Conservation (phyloP, 2,888 invertebrate species). For the Caradrina kadenii region DNA sequence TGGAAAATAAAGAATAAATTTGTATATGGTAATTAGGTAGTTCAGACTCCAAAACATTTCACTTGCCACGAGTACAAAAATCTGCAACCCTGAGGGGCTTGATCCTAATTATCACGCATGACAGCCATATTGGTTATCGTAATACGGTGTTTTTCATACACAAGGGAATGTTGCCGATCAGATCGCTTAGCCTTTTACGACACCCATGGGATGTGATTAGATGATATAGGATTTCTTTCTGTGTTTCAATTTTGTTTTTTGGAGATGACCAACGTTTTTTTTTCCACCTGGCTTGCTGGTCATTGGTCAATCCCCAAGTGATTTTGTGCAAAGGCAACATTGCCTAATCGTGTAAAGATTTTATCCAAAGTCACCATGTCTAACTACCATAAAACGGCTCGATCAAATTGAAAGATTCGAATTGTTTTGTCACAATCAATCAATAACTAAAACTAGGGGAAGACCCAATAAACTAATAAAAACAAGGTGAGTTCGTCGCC, state of each 20-base stretch:
- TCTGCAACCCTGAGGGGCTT: background rate
- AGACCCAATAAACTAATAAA: slow-evolving; percentile 43
- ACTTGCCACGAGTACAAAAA: background rate
- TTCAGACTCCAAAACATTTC: background rate
- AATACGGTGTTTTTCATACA: slow-evolving; percentile 23
- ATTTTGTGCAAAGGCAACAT: background rate
- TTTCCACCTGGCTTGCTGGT: background rate
- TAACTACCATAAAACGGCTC: background rate
- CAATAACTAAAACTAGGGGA: slow-evolving; percentile 33
- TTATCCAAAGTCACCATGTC: background rate
- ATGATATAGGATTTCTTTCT: slow-evolving; percentile 21
- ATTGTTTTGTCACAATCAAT: slow-evolving; percentile 7
- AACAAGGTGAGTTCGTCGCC: slow-evolving; percentile 48
- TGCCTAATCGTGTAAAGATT: background rate
- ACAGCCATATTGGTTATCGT: slow-evolving; percentile 6
- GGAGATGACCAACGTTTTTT: background rate
- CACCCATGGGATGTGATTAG: slow-evolving; percentile 47
- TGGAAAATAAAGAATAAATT: no score
- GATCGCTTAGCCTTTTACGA: slow-evolving; percentile 47
- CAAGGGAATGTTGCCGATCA: slow-evolving; percentile 22
- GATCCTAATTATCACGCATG: slow-evolving; percentile 22
- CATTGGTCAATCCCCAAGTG: slow-evolving; percentile 7
- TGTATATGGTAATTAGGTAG: no score
- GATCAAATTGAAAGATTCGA: background rate
- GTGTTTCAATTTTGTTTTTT: slow-evolving; percentile 17